Conservation (phyloP, 2,888 invertebrate species). For the Meteorus cinctellus region DNA sequence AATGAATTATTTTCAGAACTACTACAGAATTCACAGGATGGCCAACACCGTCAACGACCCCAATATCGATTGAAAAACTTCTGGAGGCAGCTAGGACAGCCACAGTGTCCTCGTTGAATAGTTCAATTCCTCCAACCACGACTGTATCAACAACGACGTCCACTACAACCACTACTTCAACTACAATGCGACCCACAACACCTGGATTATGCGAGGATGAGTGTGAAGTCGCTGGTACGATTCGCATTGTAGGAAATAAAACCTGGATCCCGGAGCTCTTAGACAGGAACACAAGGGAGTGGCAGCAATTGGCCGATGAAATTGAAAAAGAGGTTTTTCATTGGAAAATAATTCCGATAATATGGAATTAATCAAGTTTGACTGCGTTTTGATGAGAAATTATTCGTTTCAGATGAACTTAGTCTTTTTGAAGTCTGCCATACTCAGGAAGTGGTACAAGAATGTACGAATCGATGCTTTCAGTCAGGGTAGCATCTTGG, state of each 20-base stretch:
- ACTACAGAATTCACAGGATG: slow-evolving; percentile 94
- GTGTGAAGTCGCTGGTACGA: slow-evolving; percentile 90
- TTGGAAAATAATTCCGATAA: neutral
- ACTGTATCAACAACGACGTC: slow-evolving; percentile 78
- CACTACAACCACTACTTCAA: slow-evolving; percentile 83
- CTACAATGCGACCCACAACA: slow-evolving; percentile 81
- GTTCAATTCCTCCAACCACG: slow-evolving; percentile 64
- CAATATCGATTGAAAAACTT: slow-evolving; percentile 88
- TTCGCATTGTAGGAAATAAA: slow-evolving; percentile 85
- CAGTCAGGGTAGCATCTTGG: slow-evolving; percentile 89
- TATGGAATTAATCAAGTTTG: neutral
- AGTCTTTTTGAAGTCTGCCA: slow-evolving; percentile 84
- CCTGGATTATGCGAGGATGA: slow-evolving; percentile 86
- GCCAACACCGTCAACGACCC: slow-evolving; percentile 91
- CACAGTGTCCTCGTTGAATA: slow-evolving; percentile 76
- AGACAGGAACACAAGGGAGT: slow-evolving; percentile 90
- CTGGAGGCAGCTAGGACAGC: slow-evolving; percentile 81
- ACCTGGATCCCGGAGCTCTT: slow-evolving; percentile 89
- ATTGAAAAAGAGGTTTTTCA: slow-evolving; percentile 83
- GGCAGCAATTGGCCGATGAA: slow-evolving; percentile 87
- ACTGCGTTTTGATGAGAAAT: neutral
- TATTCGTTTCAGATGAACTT: slow-evolving; percentile 82
- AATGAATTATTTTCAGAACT: slow-evolving; percentile 75
- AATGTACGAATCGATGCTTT: slow-evolving; percentile 87
- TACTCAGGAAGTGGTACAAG: slow-evolving; percentile 87